Evolutionary conservation across 2,113 vertebrate genomes (phyloP), one percentile per base, ranked within the genome.

Genomic region (Pithys albifrons): DNA sequence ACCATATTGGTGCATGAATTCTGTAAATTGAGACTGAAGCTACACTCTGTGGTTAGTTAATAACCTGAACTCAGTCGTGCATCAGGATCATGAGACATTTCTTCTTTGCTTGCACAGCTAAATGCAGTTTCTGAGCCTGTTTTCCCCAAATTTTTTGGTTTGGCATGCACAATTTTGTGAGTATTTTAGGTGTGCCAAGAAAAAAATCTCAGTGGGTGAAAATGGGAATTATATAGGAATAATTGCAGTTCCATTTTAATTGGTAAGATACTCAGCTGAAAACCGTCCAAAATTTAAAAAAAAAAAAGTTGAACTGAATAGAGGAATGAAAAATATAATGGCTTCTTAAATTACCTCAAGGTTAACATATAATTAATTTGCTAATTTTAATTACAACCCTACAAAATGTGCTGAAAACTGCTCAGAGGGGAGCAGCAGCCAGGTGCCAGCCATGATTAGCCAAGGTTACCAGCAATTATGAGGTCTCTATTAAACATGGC

Each of bases 321-420:
- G 59, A 94, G 61, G 59, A 49, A 28, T 75, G 58, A 91, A 97
- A 51, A 97, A 92, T 55, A 64, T 76, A 94, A 97, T 65, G 61
- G 72, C 67, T 74, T 94, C 83, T 92, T 93, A 89, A 95, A 93
- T 95, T 96, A 88, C 75, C 17, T 4, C 58, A 78, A 95, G 88
- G 93, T 94, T 95, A 91, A 89, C 67, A 51, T 71, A 59, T 89
- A 96, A 97, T 97, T 94, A 94, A 95, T 96, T 92, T 80, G 72
- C 87, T 95, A 85, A 82, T 96, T 96, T 95, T 94, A 97, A 84
- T 88, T 95, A 82, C 75, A 87, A 13, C 37, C 57, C 41, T 94
- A 89, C 52, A 81, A 88, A 91, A 84, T 45, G 70, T 62, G 90
- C 79, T 85, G 73, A 78, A 91, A 95, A 95, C 76, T n/a, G 48